These are phyloP conservation scores for Rhyacichthys aspro DNA, from an alignment of 2,797 vertebrate species.

Conservation along the genomic window DNA sequence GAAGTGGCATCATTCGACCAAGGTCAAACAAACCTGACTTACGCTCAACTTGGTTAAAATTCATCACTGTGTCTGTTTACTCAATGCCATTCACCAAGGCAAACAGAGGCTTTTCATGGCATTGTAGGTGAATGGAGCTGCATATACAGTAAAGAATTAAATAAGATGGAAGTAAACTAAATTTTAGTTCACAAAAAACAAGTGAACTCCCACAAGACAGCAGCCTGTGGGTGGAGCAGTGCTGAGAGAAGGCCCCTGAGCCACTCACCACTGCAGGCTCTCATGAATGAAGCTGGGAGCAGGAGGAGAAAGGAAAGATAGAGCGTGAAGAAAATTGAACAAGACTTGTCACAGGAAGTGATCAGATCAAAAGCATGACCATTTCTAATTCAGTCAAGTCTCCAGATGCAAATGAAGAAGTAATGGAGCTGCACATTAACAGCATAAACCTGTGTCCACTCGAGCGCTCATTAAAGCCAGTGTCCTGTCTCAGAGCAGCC, in stretches of 20 bases:
- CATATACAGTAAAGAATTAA: conserved; percentile 8
- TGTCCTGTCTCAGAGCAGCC: conserved; percentile 41
- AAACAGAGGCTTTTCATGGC: conserved; percentile 43
- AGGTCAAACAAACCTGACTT: conserved; percentile 52
- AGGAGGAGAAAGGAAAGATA: conserved; percentile 37
- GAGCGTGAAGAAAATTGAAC: conserved; percentile 37
- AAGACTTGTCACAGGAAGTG: conserved; percentile 34
- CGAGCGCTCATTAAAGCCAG: conserved; percentile 15
- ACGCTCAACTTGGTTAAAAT: conserved; percentile 43
- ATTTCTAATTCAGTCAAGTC: conserved; percentile 33
- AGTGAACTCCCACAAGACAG: conserved; percentile 27
- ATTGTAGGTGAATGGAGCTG: conserved; percentile 36
- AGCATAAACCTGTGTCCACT: conserved; percentile 7
- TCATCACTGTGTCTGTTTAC: conserved; percentile 37
- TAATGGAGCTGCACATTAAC: conserved; percentile 16
- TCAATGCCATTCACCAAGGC: conserved; percentile 38
- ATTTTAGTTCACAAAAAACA: conserved; percentile 20
- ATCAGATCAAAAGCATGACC: too few relatives aligned
- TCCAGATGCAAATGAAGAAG: conserved; percentile 33
- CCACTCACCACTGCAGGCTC: conserved; percentile 35
- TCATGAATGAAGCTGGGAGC: conserved; percentile 38
- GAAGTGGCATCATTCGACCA: conserved; percentile 13
- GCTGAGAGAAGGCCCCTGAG: conserved; percentile 38
- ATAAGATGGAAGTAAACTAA: conserved; percentile 14
- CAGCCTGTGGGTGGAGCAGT: conserved; percentile 10